These are phyloP conservation scores for Hypselothyrea guttata DNA, from an alignment of 2,888 invertebrate species.

Conservation along the genomic window DNA sequence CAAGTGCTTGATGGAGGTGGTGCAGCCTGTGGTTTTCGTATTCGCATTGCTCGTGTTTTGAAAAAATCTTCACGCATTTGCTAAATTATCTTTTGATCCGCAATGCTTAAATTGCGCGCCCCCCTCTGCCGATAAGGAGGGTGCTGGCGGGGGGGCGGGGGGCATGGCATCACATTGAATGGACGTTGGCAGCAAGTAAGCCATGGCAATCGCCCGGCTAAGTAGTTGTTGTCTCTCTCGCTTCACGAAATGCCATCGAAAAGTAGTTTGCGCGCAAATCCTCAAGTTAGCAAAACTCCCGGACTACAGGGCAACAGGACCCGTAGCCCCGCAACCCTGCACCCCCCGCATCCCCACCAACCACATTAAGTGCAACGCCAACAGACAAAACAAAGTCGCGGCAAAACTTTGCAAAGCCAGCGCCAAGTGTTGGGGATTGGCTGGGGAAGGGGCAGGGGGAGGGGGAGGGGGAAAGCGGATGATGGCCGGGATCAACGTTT, in stretches of 20 bases:
- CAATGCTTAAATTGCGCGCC: constrained; percentile 65
- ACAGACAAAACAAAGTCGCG: constrained; percentile 56
- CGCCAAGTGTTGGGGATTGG: constrained; percentile 51
- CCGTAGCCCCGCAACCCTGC: too few species aligned
- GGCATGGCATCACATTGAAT: constrained; percentile 56
- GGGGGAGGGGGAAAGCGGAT: constrained; percentile 59
- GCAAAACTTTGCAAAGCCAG: constrained; percentile 64
- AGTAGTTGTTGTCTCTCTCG: constrained; percentile 77
- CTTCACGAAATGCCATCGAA: constrained; percentile 52
- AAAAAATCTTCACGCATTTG: constrained; percentile 79
- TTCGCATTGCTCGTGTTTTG: constrained; percentile 45
- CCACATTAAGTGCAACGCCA: constrained; percentile 72
- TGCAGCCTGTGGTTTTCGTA: constrained; percentile 1
- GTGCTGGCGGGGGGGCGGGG: constrained; percentile 24
- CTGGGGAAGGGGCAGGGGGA: neutral
- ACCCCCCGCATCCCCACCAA: too few species aligned
- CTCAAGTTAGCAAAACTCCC: constrained; percentile 72
- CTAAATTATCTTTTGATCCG: constrained; percentile 81
- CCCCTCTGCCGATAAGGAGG: constrained; percentile 21
- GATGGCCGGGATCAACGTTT: constrained; percentile 79
- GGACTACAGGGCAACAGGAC: constrained; percentile 11
- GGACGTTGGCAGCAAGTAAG: constrained; percentile 56
- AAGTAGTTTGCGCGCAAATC: constrained; percentile 79
- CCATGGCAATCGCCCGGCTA: constrained; percentile 78
- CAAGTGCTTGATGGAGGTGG: constrained; percentile 30